These are phyloP conservation scores for Polyommatus icarus DNA, from an alignment of 2,888 invertebrate genomes.

Conservation along the genomic window DNA sequence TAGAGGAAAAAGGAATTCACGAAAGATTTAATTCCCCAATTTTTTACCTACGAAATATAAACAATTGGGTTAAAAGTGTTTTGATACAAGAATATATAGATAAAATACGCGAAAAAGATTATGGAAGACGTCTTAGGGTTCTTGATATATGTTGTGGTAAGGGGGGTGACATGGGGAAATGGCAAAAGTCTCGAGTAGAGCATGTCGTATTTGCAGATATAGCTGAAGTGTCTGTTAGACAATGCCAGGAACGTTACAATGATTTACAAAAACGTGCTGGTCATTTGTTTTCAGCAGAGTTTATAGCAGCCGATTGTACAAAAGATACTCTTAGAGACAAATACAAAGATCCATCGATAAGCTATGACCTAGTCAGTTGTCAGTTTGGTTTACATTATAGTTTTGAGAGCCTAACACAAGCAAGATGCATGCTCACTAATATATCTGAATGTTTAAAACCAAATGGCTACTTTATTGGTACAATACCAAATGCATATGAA, in stretches of 20 bases:
- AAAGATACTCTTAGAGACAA: constrained; percentile 88
- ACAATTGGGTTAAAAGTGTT: constrained; percentile 99
- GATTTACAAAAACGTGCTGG: constrained; percentile 79
- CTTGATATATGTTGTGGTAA: constrained; percentile 99
- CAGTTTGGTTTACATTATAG: constrained; percentile 99
- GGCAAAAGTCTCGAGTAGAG: constrained; percentile 90
- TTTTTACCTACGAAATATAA: constrained; percentile 96
- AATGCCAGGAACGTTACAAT: constrained; percentile 91
- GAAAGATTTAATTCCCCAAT: constrained; percentile 94
- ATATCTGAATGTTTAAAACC: constrained; percentile 92
- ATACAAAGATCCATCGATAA: constrained; percentile 87
- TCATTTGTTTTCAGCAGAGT: constrained; percentile 90
- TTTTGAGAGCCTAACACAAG: constrained; percentile 93
- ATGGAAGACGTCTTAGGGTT: constrained; percentile 85
- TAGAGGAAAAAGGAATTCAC: constrained; percentile 90
- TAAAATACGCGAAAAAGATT: constrained; percentile 83
- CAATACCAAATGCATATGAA: constrained; percentile 96
- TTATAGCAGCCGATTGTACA: constrained; percentile 95
- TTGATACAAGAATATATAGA: constrained; percentile 91
- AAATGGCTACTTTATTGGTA: constrained; percentile 98
- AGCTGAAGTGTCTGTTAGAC: constrained; percentile 94
- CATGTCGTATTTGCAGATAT: constrained; percentile 96
- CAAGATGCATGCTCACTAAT: constrained; percentile 95
- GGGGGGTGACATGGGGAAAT: constrained; percentile 98
- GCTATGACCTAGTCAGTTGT: constrained; percentile 95